Conservation (phyloP, 2,797 vertebrate genomes). For the Bradypodion ventrale region DNA sequence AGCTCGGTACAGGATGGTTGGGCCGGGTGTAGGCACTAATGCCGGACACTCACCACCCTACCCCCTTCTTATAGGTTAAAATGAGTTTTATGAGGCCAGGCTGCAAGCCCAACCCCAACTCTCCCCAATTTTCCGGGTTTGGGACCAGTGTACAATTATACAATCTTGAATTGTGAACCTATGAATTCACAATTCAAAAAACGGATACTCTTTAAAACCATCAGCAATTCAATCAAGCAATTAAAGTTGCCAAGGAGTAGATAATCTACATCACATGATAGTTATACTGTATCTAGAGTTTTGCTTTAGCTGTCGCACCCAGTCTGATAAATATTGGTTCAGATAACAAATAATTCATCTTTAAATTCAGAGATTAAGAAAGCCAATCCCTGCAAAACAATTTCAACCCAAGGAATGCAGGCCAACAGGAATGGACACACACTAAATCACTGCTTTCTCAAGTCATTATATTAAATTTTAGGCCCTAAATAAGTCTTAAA, state of each 20-base stretch:
- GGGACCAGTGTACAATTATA: too few relatives aligned
- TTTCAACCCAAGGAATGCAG: neutral
- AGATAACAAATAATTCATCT: neutral
- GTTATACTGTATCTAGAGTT: neutral
- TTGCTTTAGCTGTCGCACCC: neutral
- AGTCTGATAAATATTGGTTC: neutral
- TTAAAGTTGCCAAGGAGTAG: neutral
- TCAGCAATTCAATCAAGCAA: neutral
- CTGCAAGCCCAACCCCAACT: too few relatives aligned
- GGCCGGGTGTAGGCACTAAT: too few relatives aligned
- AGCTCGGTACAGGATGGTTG: too few relatives aligned
- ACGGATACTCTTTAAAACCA: neutral
- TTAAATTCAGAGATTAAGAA: neutral
- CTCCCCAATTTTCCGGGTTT: too few relatives aligned
- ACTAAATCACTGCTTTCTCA: neutral
- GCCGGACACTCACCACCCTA: too few relatives aligned
- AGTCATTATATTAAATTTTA: neutral
- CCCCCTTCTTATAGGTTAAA: too few relatives aligned
- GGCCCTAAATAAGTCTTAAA: neutral
- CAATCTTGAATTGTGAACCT: too few relatives aligned
- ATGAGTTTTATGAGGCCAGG: too few relatives aligned
- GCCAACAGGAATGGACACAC: neutral
- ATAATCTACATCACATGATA: slow-evolving; percentile 7
- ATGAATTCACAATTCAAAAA: neutral
- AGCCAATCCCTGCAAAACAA: neutral